Conservation (phyloP, 2,888 invertebrate genomes). For the Pherbina coryleti region DNA sequence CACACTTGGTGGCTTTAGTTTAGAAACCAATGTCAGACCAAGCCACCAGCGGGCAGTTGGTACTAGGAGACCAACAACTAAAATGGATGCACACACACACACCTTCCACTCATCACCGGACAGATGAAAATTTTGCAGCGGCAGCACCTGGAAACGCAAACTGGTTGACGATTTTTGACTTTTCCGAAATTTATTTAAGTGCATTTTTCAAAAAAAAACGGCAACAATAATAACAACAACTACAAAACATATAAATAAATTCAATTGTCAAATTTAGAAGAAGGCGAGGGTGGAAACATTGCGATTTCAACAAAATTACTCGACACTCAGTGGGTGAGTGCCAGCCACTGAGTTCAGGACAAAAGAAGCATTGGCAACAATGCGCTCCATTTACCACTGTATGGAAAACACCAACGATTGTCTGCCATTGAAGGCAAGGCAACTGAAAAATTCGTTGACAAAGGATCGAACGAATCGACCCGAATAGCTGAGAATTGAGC, state of each 20-base stretch:
- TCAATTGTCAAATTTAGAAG: slow-evolving; percentile 30
- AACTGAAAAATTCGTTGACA: slow-evolving; percentile 24
- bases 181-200: background rate
- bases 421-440: slow-evolving; percentile 9
- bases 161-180: slow-evolving; percentile 12
- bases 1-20: slow-evolving; percentile 27
- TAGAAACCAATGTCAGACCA: background rate
- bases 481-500: slow-evolving; percentile 24
- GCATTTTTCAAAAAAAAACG: slow-evolving; percentile 1
- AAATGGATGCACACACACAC: background rate
- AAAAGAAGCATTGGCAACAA: background rate
- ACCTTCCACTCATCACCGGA: background rate
- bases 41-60: background rate
- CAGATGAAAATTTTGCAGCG: slow-evolving; percentile 13
- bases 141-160: slow-evolving; percentile 20
- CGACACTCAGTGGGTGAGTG: slow-evolving; percentile 26
- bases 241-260: slow-evolving; percentile 19
- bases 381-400: slow-evolving; percentile 31
- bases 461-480: background rate
- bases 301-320: slow-evolving; percentile 29
- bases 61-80: background rate
- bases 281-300: slow-evolving; percentile 26
- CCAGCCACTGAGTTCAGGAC: background rate
- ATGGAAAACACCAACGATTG: slow-evolving; percentile 35
- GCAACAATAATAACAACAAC: background rate